Evolutionary conservation across 2,113 vertebrate genomes (phyloP).

Genomic region (Bungarus multicinctus): DNA sequence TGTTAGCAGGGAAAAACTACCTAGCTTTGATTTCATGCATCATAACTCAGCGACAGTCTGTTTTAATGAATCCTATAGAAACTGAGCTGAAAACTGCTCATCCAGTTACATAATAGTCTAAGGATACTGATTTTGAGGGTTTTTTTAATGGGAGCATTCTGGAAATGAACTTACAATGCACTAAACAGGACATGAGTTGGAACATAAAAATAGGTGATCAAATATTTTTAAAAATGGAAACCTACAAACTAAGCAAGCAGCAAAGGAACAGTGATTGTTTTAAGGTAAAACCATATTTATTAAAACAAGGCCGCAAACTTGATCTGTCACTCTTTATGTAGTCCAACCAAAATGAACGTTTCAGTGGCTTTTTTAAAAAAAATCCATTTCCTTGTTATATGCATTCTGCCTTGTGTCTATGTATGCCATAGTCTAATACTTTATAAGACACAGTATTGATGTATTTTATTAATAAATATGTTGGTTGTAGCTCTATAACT

Average conservation of each 20-base stretch:
- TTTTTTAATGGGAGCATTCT: neutral
- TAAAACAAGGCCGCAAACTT: neutral
- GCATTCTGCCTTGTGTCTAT: constrained; percentile 37
- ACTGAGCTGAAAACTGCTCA: neutral
- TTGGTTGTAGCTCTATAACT: constrained; percentile 45
- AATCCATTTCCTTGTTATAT: constrained; percentile 14
- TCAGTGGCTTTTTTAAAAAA: constrained; percentile 23
- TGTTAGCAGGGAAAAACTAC: neutral
- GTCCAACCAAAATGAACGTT: neutral
- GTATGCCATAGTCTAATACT: constrained; percentile 49
- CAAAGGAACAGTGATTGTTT: neutral
- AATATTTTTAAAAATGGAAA: neutral
- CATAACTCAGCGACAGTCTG: neutral
- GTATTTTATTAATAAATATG: constrained; percentile 41
- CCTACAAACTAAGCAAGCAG: neutral
- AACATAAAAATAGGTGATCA: neutral
- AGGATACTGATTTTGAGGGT: neutral
- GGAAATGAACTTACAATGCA: neutral
- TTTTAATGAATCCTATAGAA: neutral
- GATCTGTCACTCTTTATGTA: neutral
- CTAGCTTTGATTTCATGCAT: neutral
- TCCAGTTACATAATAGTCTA: neutral
- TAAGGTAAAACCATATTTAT: neutral
- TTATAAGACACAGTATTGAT: constrained; percentile 39
- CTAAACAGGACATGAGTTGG: neutral